Evolutionary conservation across 2,888 invertebrate species (phyloP).

Genomic region (Mesorhabditis belari): DNA sequence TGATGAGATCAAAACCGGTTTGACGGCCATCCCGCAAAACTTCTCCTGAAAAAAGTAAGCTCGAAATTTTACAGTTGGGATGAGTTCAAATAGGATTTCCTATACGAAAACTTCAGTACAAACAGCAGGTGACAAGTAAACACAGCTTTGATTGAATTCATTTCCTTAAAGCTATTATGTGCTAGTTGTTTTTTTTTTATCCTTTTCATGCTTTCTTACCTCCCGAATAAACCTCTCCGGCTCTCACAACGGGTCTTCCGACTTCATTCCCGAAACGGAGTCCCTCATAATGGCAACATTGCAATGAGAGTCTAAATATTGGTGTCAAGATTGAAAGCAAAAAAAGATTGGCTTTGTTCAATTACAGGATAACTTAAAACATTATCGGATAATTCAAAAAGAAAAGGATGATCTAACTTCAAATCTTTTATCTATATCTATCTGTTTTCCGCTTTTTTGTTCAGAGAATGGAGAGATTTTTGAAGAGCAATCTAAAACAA

Average conservation of each 20-base stretch:
- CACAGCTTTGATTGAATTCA: too few species aligned
- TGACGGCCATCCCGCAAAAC: constrained; percentile 46
- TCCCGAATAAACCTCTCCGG: constrained; percentile 45
- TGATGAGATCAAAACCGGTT: constrained; percentile 45
- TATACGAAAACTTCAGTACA: too few species aligned
- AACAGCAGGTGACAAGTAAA: too few species aligned
- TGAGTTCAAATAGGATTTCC: not conserved
- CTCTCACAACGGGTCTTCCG: constrained; percentile 40
- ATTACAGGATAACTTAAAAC: too few species aligned
- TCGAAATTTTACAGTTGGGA: not conserved
- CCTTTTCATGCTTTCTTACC: constrained; percentile 8
- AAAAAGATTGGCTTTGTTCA: not conserved
- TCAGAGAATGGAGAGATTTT: too few species aligned
- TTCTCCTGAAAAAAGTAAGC: constrained; percentile 16
- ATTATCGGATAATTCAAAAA: not conserved
- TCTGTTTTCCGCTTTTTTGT: too few species aligned
- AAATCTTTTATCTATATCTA: too few species aligned
- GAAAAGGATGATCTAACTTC: too few species aligned
- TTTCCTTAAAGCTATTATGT: not conserved
- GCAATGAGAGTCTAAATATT: constrained; percentile 30
- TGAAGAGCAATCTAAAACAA: too few species aligned
- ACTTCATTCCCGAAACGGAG: constrained; percentile 41
- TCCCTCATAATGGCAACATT: constrained; percentile 44
- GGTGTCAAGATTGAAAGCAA: too few species aligned
- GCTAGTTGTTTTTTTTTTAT: not conserved